Conservation (phyloP, 2,888 invertebrate genomes). For the Lacanobia oleracea region DNA sequence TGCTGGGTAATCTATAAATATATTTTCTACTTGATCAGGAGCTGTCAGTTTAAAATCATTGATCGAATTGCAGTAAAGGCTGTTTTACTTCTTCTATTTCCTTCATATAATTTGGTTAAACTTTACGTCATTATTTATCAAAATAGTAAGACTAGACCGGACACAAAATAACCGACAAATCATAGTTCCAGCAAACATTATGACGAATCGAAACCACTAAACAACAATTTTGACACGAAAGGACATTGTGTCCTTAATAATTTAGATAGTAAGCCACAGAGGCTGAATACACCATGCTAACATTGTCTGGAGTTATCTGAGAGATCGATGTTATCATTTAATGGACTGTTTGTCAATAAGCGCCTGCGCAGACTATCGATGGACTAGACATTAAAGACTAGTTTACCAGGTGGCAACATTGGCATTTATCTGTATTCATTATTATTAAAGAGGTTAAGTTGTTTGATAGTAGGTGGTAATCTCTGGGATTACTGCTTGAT, state of each 20-base stretch:
- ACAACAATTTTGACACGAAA: constrained; percentile 50
- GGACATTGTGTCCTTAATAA: constrained; percentile 57
- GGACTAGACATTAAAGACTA: constrained; percentile 29
- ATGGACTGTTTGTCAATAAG: constrained; percentile 54
- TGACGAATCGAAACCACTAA: constrained; percentile 54
- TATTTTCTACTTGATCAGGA: background rate
- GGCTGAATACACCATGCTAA: constrained; percentile 39
- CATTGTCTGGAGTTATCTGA: constrained; percentile 33
- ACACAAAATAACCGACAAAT: constrained; percentile 15
- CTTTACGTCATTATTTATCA: constrained; percentile 21
- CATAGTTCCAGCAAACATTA: constrained; percentile 37
- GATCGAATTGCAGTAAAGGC: background rate
- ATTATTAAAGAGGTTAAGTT: background rate
- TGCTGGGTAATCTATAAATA: too few species aligned
- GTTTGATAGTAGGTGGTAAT: background rate
- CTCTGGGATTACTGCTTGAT: background rate
- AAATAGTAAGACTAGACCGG: constrained; percentile 4
- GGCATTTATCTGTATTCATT: constrained; percentile 8
- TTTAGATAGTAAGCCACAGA: constrained; percentile 50
- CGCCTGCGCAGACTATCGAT: constrained; percentile 36
- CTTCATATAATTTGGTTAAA: background rate
- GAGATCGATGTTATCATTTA: constrained; percentile 61
- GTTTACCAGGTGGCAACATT: constrained; percentile 35
- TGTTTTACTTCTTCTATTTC: background rate
- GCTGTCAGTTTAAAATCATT: background rate